phyloP scores from a whole-genome alignment of 2,113 vertebrate species.

The Ranitomeya imitator region DNA sequence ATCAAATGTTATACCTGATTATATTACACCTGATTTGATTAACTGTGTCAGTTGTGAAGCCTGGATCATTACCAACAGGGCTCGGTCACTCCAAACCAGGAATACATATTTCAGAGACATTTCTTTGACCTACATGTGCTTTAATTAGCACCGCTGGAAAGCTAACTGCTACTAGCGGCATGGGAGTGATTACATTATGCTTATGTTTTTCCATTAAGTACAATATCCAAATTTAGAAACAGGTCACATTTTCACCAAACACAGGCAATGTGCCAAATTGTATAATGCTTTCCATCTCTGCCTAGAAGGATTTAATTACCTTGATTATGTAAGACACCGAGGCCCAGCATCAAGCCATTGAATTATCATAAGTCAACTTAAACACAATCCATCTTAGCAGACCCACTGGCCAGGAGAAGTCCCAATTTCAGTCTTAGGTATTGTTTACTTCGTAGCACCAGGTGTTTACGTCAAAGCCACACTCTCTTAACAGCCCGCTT shows the following conservation, averaged over 20 bases:
- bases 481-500: neutral
- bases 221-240: conserved; percentile 50
- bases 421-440: conserved; percentile 1
- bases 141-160: conserved; percentile 28
- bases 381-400: conserved; percentile 43
- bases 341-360: conserved; percentile 1
- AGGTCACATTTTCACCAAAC: conserved; percentile 52
- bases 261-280: conserved; percentile 44
- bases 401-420: neutral
- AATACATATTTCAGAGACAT: conserved; percentile 39
- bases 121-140: conserved; percentile 30
- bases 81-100: conserved; percentile 11
- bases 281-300: conserved; percentile 51
- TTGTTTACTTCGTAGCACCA: conserved; percentile 25
- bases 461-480: conserved; percentile 35
- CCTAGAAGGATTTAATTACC: conserved; percentile 51
- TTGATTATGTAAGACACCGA: conserved; percentile 30
- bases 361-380: conserved; percentile 43
- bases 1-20: neutral
- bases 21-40: conserved; percentile 8
- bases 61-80: conserved; percentile 1
- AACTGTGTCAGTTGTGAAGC: conserved; percentile 30
- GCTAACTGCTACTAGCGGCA: conserved; percentile 37
- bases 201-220: conserved; percentile 51
- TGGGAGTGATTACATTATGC: conserved; percentile 40